Evolutionary conservation across 2,888 invertebrate genomes (phyloP).

Genomic region (Lycophotia porphyrea): DNA sequence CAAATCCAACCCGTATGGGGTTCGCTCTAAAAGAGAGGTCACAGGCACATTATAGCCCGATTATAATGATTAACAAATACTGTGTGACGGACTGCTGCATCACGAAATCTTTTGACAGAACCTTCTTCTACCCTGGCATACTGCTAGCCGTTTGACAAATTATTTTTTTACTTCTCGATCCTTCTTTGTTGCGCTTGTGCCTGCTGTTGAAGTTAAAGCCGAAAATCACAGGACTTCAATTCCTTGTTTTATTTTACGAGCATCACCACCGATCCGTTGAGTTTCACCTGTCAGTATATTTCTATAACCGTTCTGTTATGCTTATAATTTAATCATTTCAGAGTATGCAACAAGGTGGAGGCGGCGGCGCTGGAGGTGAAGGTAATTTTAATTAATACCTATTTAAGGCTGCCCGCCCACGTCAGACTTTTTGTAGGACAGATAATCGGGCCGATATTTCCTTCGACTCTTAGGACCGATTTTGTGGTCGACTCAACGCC

Average conservation of each 20-base stretch:
- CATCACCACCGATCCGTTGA: neutral
- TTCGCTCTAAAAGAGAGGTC: neutral
- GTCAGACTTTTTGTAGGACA: too few relatives aligned
- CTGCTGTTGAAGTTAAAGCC: too few relatives aligned
- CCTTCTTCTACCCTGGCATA: neutral
- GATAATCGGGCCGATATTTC: too few relatives aligned
- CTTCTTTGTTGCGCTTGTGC: neutral
- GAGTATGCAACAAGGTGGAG: slow-evolving; percentile 54
- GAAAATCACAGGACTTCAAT: too few relatives aligned
- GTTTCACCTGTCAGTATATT: neutral
- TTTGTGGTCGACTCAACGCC: too few relatives aligned
- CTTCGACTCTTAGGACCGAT: too few relatives aligned
- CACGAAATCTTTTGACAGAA: neutral
- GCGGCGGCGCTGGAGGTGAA: slow-evolving; percentile 29
- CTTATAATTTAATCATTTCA: slow-evolving; percentile 35
- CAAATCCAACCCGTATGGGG: neutral
- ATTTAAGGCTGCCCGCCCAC: too few relatives aligned
- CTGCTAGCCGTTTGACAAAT: neutral
- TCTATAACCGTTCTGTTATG: neutral
- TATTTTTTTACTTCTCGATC: neutral
- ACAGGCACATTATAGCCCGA: neutral
- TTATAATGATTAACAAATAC: neutral
- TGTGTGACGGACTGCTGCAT: neutral
- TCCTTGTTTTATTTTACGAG: neutral
- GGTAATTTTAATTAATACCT: too few relatives aligned